Evolutionary conservation across 2,113 vertebrate genomes (phyloP).

Genomic region (Picathartes gymnocephalus): DNA sequence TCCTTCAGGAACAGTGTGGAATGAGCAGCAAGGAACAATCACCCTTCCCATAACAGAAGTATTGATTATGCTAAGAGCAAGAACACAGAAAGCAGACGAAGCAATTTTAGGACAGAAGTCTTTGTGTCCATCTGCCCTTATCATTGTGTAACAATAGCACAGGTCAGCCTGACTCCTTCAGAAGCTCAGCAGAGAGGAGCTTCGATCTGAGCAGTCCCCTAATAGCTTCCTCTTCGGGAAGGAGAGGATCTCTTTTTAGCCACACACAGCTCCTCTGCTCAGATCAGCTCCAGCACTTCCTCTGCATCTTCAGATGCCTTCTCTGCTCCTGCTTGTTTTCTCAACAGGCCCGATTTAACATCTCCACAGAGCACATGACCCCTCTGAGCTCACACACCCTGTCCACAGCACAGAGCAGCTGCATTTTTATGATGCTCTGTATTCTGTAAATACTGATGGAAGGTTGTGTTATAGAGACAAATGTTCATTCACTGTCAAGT

Average conservation of each 20-base stretch:
- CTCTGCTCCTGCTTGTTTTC: neutral
- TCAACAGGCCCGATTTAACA: neutral
- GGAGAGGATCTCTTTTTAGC: conserved; percentile 19
- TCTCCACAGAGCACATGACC: neutral
- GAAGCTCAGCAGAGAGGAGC: neutral
- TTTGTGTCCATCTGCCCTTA: neutral
- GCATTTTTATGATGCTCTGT: neutral
- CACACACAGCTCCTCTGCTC: neutral
- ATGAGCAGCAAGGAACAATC: neutral
- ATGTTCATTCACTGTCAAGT: neutral
- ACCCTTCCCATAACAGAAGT: neutral
- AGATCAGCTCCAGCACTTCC: conserved; percentile 26
- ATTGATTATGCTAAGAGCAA: conserved; percentile 20
- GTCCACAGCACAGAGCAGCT: neutral
- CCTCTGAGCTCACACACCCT: neutral
- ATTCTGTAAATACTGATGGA: neutral
- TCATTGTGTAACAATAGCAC: neutral
- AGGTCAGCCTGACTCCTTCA: neutral
- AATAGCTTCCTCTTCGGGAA: conserved; percentile 1
- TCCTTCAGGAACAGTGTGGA: neutral
- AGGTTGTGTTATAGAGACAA: neutral
- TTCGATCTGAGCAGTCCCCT: neutral
- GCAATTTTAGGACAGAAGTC: neutral
- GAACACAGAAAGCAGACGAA: conserved; percentile 4
- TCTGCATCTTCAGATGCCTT: neutral